phyloP scores from a whole-genome alignment of 2,888 invertebrate species.

The Tenthredo mesomela region DNA sequence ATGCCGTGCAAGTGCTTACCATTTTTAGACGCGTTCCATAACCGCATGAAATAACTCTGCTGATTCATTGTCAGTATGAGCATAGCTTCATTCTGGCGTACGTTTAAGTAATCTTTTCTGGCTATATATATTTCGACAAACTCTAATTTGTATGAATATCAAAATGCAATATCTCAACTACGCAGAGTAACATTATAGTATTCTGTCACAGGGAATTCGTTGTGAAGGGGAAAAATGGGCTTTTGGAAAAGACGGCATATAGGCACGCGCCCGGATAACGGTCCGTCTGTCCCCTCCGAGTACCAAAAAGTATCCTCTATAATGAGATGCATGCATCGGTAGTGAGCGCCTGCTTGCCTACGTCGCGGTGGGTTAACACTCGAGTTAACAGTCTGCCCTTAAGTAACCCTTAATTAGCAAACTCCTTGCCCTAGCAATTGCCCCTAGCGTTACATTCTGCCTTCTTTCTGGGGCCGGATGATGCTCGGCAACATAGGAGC shows the following conservation, averaged over 20 bases:
- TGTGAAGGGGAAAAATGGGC: not conserved
- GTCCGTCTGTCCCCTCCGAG: conserved; percentile 2
- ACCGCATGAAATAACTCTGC: conserved; percentile 7
- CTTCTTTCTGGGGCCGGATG: conserved; percentile 57
- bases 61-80: not conserved
- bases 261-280: conserved; percentile 28
- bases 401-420: conserved; percentile 72
- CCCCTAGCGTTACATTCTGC: conserved; percentile 63
- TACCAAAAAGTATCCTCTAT: conserved; percentile 54
- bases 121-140: not conserved
- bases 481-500: not conserved
- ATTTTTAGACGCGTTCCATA: conserved; percentile 35
- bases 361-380: conserved; percentile 50
- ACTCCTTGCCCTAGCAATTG: conserved; percentile 68
- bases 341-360: not conserved
- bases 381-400: conserved; percentile 55
- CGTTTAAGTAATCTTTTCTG: not conserved
- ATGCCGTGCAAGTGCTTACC: conserved; percentile 39
- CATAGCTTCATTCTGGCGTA: not conserved
- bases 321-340: conserved; percentile 66
- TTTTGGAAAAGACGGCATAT: not conserved
- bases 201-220: not conserved
- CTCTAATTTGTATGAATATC: not conserved
- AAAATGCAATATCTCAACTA: not conserved
- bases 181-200: too few species aligned